Percentiles rank a stretch among this genome's conserved stretches.
Evolutionary conservation across 2,797 vertebrate genomes (phyloP).

Genomic region (Epinephelus awoara): DNA sequence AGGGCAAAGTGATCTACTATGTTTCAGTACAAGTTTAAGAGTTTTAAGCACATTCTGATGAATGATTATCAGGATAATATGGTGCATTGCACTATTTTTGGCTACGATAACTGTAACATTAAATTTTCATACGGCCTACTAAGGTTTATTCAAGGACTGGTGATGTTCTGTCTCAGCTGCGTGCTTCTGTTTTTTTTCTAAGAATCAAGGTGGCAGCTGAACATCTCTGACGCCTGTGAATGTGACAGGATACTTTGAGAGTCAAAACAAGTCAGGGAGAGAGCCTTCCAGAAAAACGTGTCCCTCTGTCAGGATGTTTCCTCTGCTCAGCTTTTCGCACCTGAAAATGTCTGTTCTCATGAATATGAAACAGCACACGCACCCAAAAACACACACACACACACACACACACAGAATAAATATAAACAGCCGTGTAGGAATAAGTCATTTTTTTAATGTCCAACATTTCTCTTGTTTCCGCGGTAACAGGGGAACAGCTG

Average conservation of each 20-base stretch:
- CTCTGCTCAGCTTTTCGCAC: conserved; percentile 26
- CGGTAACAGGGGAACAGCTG: conserved; percentile 78
- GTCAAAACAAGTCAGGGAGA: conserved; percentile 29
- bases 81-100: too few species aligned
- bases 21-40: too few species aligned
- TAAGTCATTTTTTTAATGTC: conserved; percentile 82
- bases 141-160: neutral
- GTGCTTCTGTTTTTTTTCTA: conserved; percentile 7
- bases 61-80: too few species aligned
- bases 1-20: too few species aligned
- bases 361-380: conserved; percentile 43
- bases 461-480: conserved; percentile 84
- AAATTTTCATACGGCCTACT: too few species aligned
- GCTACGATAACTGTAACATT: too few species aligned
- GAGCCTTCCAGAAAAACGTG: neutral
- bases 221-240: conserved; percentile 26
- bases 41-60: too few species aligned
- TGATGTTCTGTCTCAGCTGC: conserved; percentile 13
- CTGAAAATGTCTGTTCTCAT: conserved; percentile 48
- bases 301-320: conserved; percentile 33
- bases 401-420: conserved; percentile 35
- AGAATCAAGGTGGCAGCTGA: conserved; percentile 29
- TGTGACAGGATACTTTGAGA: conserved; percentile 45
- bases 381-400: conserved; percentile 10
- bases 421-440: conserved; percentile 72